Conservation (phyloP, 1,140 invertebrate genomes). For the Hermatobates lingyangjiaoensis region DNA sequence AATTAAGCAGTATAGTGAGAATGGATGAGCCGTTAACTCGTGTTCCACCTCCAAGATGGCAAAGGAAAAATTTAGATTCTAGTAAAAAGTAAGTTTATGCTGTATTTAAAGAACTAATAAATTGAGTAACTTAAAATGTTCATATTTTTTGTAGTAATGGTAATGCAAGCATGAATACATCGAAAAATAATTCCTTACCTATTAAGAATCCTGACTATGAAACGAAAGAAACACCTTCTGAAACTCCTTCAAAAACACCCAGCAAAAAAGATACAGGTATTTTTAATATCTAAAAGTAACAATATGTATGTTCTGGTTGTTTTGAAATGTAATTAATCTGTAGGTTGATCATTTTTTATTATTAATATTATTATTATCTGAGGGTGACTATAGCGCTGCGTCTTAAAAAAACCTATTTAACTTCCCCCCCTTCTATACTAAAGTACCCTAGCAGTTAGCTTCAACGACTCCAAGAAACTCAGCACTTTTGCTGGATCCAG, state of each 20-base stretch:
- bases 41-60: conserved; percentile 59
- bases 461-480: no score
- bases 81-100: conserved; percentile 22
- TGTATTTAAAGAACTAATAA: neutral
- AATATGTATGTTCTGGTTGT: conserved; percentile 40
- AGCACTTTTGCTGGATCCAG: no score
- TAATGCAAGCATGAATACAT: neutral
- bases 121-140: neutral
- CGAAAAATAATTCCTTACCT: conserved; percentile 1
- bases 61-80: conserved; percentile 38
- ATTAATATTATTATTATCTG: no score
- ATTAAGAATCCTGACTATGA: conserved; percentile 15
- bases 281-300: no score
- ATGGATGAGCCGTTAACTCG: conserved; percentile 56
- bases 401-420: no score
- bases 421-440: no score
- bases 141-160: neutral
- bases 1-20: conserved; percentile 49
- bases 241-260: conserved; percentile 41
- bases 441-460: no score
- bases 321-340: conserved; percentile 1
- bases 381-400: no score
- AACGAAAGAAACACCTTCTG: conserved; percentile 22
- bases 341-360: neutral
- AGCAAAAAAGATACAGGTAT: conserved; percentile 25